A percentile compares a stretch with the other conserved stretches of the same genome.
These are phyloP conservation scores for Scaptomyza hsui DNA, from an alignment of 1,140 invertebrate species.

Conservation along the genomic window DNA sequence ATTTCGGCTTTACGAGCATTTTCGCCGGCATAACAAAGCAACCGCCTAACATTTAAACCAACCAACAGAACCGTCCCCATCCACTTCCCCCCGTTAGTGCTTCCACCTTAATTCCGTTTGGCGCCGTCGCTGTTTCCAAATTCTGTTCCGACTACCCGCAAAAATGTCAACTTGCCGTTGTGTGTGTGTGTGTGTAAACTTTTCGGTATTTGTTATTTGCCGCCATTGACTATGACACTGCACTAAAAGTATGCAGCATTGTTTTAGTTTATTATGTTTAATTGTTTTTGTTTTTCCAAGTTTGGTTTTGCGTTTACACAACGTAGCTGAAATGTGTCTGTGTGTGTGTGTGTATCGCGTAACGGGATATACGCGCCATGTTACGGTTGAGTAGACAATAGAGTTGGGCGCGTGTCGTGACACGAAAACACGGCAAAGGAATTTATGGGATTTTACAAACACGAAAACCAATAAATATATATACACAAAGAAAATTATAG, in stretches of 20 bases:
- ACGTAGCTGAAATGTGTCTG: neutral
- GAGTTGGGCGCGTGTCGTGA: neutral
- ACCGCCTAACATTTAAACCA: conserved; percentile 28
- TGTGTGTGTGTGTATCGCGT: conserved; percentile 18
- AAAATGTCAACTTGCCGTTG: conserved; percentile 24
- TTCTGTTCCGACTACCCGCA: conserved; percentile 32
- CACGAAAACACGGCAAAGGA: neutral
- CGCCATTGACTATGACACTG: conserved; percentile 41
- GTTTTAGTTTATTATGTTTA: conserved; percentile 4
- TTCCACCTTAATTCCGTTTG: conserved; percentile 27
- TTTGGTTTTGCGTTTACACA: conserved; percentile 13
- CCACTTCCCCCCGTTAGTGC: neutral
- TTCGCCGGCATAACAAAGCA: conserved; percentile 74
- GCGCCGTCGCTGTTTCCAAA: conserved; percentile 55
- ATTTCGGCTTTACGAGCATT: conserved; percentile 47
- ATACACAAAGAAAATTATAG: too few relatives aligned
- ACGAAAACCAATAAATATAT: too few relatives aligned
- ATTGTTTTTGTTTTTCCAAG: conserved; percentile 13
- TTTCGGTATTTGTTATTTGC: conserved; percentile 45
- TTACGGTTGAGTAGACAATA: conserved; percentile 21
- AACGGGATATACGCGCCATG: conserved; percentile 27
- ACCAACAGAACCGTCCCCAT: neutral
- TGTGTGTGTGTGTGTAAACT: conserved; percentile 15
- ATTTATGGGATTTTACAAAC: too few relatives aligned
- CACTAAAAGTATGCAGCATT: conserved; percentile 53